Base-by-base conservation (phyloP, 2,113 vertebrate genomes). In the Cettia cetti region DNA sequence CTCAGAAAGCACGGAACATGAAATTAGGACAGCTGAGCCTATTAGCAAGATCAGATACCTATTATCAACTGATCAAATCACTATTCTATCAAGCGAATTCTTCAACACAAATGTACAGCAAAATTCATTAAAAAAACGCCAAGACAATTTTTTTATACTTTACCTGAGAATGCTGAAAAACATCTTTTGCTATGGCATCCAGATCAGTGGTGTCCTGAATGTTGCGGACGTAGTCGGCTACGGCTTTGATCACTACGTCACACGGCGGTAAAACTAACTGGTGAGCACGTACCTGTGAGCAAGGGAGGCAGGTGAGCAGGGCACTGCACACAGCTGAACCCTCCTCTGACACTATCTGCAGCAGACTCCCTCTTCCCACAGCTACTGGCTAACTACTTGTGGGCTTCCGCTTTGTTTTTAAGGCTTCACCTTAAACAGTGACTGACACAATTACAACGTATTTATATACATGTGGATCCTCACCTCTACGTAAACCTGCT, bases 81-180 rank as follows among this genome's bases (percentile, higher is more conserved):
- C 8, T 30, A 1, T 92, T 78, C 64, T 30, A 82, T 5, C 54
- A 44, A 80, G 60, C 2, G 13, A 65, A 33, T 76, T 76, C 49
- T 82, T 37, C 78, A 82, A 74, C 23, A 47, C 13, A 54, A 86
- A 74, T 0, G 1, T 24, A 59, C 4, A 63, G 35, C 30, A 33
- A 16, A 24, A 75, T 0, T 11, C 3, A 9, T 30, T 79, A 9
- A 6, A 65, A 77, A 74, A 42, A 44, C 11, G 12, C 5, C 9
- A 63, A 50, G 31, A 2, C 19, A 31, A 0, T 4, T 31, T 52
- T 64, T 65, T 71, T 57, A 16, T n/a, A 57, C 64, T 66, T 94
- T 97, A 99, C 99, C 99, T 99, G 99, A 45, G 99, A 99, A 95
- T 99, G 98, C 50, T 99, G 99, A 96, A 99, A 99, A 97, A 99